phyloP scores from a whole-genome alignment of 2,797 vertebrate genomes.

The Lagodon rhomboides region DNA sequence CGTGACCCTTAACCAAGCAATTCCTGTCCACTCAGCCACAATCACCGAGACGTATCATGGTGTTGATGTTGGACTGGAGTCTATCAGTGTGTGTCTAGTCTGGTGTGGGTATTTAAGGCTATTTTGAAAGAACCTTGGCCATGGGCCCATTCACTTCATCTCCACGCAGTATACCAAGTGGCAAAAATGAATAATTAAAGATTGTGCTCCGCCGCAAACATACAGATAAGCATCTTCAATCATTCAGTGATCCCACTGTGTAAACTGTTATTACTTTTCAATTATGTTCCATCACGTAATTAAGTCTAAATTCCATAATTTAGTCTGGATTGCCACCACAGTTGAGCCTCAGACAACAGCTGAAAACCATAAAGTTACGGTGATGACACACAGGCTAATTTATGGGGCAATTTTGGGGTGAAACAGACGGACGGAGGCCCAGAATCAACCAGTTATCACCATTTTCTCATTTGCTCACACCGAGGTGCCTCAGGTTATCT shows the following conservation, averaged over 20 bases:
- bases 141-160: slow-evolving; percentile 54
- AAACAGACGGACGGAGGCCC: neutral
- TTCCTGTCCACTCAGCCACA: slow-evolving; percentile 26
- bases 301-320: slow-evolving; percentile 28
- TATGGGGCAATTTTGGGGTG: neutral
- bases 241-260: slow-evolving; percentile 4
- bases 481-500: slow-evolving; percentile 22
- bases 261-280: slow-evolving; percentile 34
- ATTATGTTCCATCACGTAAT: slow-evolving; percentile 28
- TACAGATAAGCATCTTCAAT: slow-evolving; percentile 22
- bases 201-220: slow-evolving; percentile 19
- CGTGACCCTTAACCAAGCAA: slow-evolving; percentile 16
- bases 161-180: slow-evolving; percentile 43
- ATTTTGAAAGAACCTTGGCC: slow-evolving; percentile 49
- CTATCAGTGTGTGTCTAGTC: slow-evolving; percentile 16
- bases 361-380: slow-evolving; percentile 8
- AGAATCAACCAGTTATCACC: neutral
- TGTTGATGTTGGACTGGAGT: slow-evolving; percentile 61
- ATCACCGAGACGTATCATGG: slow-evolving; percentile 38
- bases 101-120: slow-evolving; percentile 54
- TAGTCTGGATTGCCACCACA: slow-evolving; percentile 32
- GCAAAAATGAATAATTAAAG: slow-evolving; percentile 47
- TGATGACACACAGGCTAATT: neutral
- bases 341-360: neutral
- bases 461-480: slow-evolving; percentile 13